phyloP scores from a whole-genome alignment of 2,797 vertebrate species.

The Sardinella longiceps region DNA sequence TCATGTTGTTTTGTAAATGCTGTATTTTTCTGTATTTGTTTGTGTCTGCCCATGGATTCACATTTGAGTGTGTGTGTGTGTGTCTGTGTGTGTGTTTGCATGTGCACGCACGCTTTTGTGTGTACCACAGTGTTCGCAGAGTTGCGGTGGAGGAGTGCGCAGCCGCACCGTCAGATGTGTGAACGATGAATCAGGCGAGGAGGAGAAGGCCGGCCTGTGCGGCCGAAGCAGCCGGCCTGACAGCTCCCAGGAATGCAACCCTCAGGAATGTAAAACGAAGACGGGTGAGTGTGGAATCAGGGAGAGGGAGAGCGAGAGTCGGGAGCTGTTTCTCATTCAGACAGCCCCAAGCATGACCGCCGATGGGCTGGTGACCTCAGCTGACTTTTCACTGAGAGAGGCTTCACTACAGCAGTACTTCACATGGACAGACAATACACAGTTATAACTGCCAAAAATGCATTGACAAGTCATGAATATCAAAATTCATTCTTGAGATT shows the following conservation, averaged over 20 bases:
- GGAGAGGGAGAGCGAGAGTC: background rate
- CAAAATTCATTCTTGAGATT: too few species aligned
- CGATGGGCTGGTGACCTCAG: background rate
- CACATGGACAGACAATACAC: background rate
- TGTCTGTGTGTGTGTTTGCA: background rate
- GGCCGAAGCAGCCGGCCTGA: conserved; percentile 67
- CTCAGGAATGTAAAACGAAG: conserved; percentile 68
- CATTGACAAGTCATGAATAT: background rate
- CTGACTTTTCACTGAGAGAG: background rate
- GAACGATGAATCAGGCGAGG: conserved; percentile 56
- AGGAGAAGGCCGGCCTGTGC: conserved; percentile 69
- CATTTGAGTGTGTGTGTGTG: background rate
- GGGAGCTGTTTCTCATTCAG: background rate
- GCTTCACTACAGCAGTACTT: background rate
- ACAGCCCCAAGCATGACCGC: background rate
- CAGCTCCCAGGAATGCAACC: conserved; percentile 69
- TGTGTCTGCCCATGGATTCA: background rate
- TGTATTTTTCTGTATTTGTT: background rate
- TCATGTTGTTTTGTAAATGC: background rate
- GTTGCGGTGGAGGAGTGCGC: conserved; percentile 74
- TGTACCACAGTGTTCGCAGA: conserved; percentile 71
- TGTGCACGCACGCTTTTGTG: conserved; percentile 28
- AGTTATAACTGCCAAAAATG: too few species aligned
- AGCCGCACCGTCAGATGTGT: conserved; percentile 69
- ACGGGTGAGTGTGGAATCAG: conserved; percentile 59